Conservation (phyloP, 2,113 vertebrate genomes). For the Dipodomys merriami region DNA sequence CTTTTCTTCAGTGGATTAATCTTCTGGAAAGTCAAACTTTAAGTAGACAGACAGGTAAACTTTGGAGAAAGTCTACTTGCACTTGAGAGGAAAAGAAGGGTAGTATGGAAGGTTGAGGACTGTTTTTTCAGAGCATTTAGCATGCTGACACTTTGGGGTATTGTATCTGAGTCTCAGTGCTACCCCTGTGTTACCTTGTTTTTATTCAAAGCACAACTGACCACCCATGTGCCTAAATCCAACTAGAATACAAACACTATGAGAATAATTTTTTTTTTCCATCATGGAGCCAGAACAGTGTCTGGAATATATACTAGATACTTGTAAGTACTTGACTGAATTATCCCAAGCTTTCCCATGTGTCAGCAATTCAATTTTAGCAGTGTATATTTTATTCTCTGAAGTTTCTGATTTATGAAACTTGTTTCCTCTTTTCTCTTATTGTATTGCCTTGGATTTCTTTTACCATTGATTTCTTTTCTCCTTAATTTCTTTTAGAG, state of each 20-base stretch:
- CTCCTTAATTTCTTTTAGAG: neutral
- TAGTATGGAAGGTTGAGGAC: neutral
- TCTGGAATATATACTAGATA: accelerated
- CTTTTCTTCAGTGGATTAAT: neutral
- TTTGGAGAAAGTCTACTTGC: neutral
- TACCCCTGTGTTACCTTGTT: neutral
- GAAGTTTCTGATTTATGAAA: conserved; percentile 5
- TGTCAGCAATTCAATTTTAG: neutral
- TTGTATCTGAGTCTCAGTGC: neutral
- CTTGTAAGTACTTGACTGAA: neutral
- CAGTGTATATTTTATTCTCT: neutral
- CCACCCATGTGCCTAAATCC: neutral
- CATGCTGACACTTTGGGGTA: neutral
- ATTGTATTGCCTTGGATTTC: neutral
- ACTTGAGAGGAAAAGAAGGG: too few species aligned
- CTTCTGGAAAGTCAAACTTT: neutral
- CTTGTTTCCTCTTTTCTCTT: neutral
- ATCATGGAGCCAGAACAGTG: neutral
- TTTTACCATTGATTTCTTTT: neutral
- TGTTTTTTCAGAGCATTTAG: neutral
- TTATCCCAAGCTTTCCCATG: neutral
- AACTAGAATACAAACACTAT: neutral
- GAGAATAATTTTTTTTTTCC: neutral
- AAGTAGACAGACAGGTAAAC: neutral
- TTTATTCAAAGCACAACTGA: neutral